Evolutionary conservation across 2,113 vertebrate species (phyloP).

Genomic region (Gila orcuttii): DNA sequence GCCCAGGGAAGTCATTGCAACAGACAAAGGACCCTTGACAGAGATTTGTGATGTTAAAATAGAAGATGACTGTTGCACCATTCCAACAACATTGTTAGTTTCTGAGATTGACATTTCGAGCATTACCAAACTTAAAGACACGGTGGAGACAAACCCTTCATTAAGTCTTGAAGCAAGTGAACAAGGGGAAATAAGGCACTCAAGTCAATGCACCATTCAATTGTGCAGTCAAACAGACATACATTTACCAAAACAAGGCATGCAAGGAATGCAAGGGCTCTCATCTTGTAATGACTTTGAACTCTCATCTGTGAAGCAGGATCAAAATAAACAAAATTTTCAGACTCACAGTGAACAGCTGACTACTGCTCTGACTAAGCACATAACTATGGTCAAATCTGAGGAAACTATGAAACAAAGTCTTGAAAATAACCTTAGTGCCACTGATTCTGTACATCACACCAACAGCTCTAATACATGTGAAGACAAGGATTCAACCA

Average conservation of each 20-base stretch:
- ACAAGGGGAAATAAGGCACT: conserved; percentile 37
- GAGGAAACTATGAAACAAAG: conserved; percentile 66
- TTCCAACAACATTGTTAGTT: conserved; percentile 55
- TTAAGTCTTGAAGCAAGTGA: conserved; percentile 53
- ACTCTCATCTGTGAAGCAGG: conserved; percentile 55
- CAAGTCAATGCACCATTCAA: conserved; percentile 53
- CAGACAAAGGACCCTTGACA: conserved; percentile 50
- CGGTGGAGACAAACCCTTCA: conserved; percentile 35
- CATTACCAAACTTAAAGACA: conserved; percentile 44
- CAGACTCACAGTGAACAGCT: conserved; percentile 61
- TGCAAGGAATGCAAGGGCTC: neutral
- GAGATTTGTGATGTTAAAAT: conserved; percentile 73
- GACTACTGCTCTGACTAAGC: conserved; percentile 62
- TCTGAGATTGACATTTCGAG: conserved; percentile 55
- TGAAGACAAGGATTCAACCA: conserved; percentile 69
- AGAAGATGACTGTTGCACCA: conserved; percentile 69
- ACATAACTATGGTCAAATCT: conserved; percentile 65
- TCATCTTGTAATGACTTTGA: conserved; percentile 28
- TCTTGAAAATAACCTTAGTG: conserved; percentile 49
- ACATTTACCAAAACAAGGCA: conserved; percentile 61
- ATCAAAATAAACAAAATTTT: conserved; percentile 62
- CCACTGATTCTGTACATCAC: conserved; percentile 64
- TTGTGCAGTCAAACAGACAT: conserved; percentile 53
- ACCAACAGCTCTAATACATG: conserved; percentile 64
- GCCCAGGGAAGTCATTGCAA: conserved; percentile 40